Evolutionary conservation across 2,113 vertebrate species (phyloP).

Genomic region (Aegithalos caudatus): DNA sequence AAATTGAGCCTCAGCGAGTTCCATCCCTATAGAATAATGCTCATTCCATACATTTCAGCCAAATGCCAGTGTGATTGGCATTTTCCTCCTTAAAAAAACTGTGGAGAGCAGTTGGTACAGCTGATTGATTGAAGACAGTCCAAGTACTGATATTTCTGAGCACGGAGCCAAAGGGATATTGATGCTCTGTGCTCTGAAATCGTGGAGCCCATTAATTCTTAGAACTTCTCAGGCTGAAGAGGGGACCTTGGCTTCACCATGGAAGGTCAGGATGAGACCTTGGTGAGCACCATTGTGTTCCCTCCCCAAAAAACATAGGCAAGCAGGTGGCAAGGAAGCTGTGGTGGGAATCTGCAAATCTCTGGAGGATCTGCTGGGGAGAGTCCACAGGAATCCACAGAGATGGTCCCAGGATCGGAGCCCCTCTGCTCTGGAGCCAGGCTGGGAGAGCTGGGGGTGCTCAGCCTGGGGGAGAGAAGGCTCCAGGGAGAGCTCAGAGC

Average conservation of each 20-base stretch:
- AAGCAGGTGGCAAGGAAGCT: not conserved
- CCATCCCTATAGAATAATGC: not conserved
- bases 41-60: not conserved
- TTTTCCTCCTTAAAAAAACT: not conserved
- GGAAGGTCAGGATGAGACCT: not conserved
- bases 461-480: not conserved
- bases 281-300: not conserved
- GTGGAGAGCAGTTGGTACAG: constrained; percentile 30
- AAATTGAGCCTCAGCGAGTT: not conserved
- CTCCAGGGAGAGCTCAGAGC: not conserved
- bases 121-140: constrained; percentile 26
- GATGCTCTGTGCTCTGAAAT: not conserved
- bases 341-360: not conserved
- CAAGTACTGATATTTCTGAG: constrained; percentile 21
- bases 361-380: not conserved
- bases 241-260: not conserved
- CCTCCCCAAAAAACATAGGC: not conserved
- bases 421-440: not conserved
- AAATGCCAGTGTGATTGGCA: not conserved
- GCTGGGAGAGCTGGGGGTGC: not conserved
- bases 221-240: not conserved
- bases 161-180: not conserved
- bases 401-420: not conserved
- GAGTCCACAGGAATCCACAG: accelerated
- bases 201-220: not conserved